phyloP scores from a whole-genome alignment of 2,113 vertebrate genomes.

The Semnopithecus entellus region DNA sequence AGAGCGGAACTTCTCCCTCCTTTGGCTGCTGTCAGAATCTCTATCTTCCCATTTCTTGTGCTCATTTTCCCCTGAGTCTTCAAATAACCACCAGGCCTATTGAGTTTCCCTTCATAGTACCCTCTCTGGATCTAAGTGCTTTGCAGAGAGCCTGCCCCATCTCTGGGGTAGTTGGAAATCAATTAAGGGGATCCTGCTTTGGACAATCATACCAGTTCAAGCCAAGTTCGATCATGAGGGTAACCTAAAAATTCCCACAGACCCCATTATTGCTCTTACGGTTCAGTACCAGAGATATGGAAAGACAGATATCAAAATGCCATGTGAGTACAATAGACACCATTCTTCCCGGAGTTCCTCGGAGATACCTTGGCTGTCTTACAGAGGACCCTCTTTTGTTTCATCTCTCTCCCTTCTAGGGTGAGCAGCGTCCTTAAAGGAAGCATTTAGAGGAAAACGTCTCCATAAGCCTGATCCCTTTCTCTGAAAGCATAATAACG shows the following conservation, averaged over 20 bases:
- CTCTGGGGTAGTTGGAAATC: not conserved
- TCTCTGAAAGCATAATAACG: slow-evolving; percentile 75
- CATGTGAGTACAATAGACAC: not conserved
- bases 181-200: not conserved
- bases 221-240: not conserved
- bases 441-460: slow-evolving; percentile 66
- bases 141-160: not conserved
- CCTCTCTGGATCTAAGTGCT: not conserved
- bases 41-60: not conserved
- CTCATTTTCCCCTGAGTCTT: not conserved
- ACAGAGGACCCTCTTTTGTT: slow-evolving; percentile 45
- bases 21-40: not conserved
- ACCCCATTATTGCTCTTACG: not conserved
- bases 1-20: not conserved
- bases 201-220: not conserved
- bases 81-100: not conserved
- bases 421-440: slow-evolving; percentile 66
- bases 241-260: not conserved
- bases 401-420: not conserved
- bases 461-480: slow-evolving; percentile 47
- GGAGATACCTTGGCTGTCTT: not conserved
- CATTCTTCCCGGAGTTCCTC: slow-evolving; percentile 34
- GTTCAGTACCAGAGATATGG: not conserved
- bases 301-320: not conserved
- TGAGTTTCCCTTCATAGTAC: not conserved